A percentile compares a stretch with the other conserved stretches of the same genome.
Evolutionary conservation across 37 sponge, comb jelly and placozoan species (phyloP).

Genomic region (Geodia barretti): DNA sequence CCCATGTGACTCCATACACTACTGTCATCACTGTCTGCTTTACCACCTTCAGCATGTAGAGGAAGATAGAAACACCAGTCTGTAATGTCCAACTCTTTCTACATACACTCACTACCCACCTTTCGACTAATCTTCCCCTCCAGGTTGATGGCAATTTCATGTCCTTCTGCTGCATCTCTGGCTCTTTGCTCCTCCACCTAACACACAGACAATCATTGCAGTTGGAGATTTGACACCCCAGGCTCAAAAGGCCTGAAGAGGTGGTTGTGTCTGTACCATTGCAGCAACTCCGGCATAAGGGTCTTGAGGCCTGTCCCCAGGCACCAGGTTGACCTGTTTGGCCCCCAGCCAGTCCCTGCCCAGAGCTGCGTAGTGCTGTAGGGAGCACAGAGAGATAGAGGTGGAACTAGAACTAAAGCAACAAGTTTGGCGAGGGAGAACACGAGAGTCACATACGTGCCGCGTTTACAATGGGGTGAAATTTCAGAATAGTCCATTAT

Average conservation of each 20-base stretch:
- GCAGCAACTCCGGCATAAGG: conserved; percentile 86
- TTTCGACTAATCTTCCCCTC: conserved; percentile 91
- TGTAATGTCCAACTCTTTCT: neutral
- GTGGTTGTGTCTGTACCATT: conserved; percentile 46
- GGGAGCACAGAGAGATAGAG: no score
- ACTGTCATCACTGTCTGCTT: conserved; percentile 99
- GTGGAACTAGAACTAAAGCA: no score
- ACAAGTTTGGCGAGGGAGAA: no score
- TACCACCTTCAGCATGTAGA: conserved; percentile 64
- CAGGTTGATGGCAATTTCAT: conserved; percentile 61
- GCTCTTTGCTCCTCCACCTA: conserved; percentile 77
- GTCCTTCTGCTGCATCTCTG: conserved; percentile 66
- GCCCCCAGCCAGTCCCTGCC: conserved; percentile 93
- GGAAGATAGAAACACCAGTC: neutral
- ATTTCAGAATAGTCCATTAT: no score
- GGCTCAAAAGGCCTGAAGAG: no score
- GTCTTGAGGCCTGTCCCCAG: conserved; percentile 80
- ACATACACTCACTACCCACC: conserved; percentile 35
- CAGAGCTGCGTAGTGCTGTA: conserved; percentile 98
- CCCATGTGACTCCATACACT: conserved; percentile 95
- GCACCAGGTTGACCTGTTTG: conserved; percentile 83
- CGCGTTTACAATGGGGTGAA: no score
- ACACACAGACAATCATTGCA: neutral
- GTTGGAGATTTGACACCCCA: neutral
- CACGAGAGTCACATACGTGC: no score